phyloP scores from a whole-genome alignment of 2,888 invertebrate species.

The Cephus spinipes region DNA sequence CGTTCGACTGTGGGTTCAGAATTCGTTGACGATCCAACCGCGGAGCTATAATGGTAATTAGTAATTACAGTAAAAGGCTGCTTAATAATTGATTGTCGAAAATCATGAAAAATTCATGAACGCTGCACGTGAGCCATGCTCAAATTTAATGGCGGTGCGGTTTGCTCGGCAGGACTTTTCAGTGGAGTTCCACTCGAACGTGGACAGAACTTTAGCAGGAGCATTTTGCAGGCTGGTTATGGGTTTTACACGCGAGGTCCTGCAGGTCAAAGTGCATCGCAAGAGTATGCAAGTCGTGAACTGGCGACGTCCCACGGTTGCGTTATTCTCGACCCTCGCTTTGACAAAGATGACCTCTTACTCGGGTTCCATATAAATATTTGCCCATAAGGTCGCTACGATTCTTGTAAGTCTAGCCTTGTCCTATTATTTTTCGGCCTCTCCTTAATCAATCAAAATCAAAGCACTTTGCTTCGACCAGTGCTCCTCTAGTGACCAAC shows the following conservation, averaged over 20 bases:
- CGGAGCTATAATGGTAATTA: not conserved
- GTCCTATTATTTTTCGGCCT: not conserved
- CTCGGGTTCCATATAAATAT: not conserved
- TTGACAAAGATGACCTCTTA: not conserved
- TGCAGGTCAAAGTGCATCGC: constrained; percentile 25
- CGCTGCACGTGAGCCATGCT: constrained; percentile 23
- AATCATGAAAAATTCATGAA: constrained; percentile 29
- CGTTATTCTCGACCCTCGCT: not conserved
- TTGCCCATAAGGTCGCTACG: not conserved
- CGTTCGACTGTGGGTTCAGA: not conserved
- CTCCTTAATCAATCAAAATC: constrained; percentile 23
- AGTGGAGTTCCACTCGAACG: not conserved
- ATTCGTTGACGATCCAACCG: not conserved
- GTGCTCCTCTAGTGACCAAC: not conserved
- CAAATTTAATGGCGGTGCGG: constrained; percentile 41
- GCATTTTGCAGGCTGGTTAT: constrained; percentile 50
- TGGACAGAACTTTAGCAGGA: constrained; percentile 37
- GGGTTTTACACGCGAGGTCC: constrained; percentile 52
- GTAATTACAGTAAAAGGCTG: constrained; percentile 36
- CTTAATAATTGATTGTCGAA: constrained; percentile 30
- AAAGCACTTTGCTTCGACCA: constrained; percentile 20
- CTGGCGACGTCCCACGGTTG: not conserved
- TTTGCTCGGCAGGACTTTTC: not conserved
- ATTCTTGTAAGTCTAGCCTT: not conserved
- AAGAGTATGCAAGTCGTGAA: not conserved